Evolutionary conservation across 1,140 invertebrate species (phyloP).

Genomic region (Magallana gigas): DNA sequence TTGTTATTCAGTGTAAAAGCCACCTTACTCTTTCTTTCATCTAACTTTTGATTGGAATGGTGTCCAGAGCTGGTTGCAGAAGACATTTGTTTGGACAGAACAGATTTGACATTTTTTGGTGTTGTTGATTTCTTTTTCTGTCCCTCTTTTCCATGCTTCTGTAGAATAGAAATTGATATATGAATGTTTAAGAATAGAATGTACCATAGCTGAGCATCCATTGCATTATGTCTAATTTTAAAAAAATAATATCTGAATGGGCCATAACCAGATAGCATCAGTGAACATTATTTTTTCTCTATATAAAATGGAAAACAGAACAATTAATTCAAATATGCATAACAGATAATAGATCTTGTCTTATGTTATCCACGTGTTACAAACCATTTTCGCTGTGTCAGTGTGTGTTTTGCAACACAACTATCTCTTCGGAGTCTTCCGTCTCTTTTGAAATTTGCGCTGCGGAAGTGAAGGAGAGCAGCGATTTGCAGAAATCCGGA

Average conservation of each 20-base stretch:
- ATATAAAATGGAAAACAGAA: too few species aligned
- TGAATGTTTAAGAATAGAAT: too few species aligned
- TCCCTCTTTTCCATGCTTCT: not conserved
- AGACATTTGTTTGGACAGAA: not conserved
- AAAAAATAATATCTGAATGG: not conserved
- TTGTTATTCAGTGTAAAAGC: not conserved
- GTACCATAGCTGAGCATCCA: not conserved
- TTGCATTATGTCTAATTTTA: slow-evolving; percentile 9
- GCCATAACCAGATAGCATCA: too few species aligned
- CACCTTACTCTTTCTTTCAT: not conserved
- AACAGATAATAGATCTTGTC: too few species aligned
- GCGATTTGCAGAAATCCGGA: not conserved
- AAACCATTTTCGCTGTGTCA: not conserved
- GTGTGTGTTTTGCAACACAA: not conserved
- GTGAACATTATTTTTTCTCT: too few species aligned
- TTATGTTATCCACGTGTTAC: not conserved
- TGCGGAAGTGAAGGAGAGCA: not conserved
- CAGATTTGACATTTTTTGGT: not conserved
- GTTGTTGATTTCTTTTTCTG: slow-evolving; percentile 4
- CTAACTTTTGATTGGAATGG: not conserved
- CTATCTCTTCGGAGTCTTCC: not conserved
- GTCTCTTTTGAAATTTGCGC: not conserved
- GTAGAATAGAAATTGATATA: too few species aligned
- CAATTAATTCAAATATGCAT: too few species aligned
- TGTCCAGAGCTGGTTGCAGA: not conserved